Conservation (phyloP, 2,797 vertebrate genomes). For the Acipenser transmontanus region DNA sequence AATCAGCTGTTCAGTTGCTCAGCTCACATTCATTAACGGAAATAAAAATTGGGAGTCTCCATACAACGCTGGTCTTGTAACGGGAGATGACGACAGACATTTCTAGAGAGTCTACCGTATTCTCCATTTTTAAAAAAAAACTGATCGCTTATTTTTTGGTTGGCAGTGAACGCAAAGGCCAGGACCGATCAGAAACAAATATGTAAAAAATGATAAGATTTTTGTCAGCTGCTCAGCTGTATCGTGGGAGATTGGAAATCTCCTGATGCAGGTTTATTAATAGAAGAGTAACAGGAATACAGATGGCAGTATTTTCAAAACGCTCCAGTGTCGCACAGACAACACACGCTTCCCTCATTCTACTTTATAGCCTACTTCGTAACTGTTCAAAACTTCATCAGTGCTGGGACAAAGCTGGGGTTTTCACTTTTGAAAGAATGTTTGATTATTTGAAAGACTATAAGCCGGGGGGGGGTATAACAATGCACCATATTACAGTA, state of each 20-base stretch:
- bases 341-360: background rate
- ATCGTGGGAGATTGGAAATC: conserved; percentile 46
- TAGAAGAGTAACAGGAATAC: conserved; percentile 48
- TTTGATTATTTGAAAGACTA: no score
- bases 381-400: background rate
- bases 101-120: no score
- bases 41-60: background rate
- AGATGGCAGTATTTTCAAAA: conserved; percentile 36
- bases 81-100: no score
- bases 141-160: background rate
- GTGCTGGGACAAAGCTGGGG: no score
- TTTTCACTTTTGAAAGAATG: no score
- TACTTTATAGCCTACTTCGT: background rate
- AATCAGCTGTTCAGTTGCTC: conserved; percentile 1
- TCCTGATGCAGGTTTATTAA: conserved; percentile 54
- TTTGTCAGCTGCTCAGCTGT: conserved; percentile 54
- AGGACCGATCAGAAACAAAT: conserved; percentile 28
- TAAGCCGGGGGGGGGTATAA: no score
- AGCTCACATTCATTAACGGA: background rate
- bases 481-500: no score
- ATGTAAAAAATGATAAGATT: conserved; percentile 49
- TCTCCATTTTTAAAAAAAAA: background rate
- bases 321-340: conserved; percentile 15
- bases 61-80: background rate
- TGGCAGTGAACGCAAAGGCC: background rate